A percentile compares a stretch with the other conserved stretches of the same genome.
Evolutionary conservation across 2,888 invertebrate genomes (phyloP).

Genomic region (Ametastegia equiseti): DNA sequence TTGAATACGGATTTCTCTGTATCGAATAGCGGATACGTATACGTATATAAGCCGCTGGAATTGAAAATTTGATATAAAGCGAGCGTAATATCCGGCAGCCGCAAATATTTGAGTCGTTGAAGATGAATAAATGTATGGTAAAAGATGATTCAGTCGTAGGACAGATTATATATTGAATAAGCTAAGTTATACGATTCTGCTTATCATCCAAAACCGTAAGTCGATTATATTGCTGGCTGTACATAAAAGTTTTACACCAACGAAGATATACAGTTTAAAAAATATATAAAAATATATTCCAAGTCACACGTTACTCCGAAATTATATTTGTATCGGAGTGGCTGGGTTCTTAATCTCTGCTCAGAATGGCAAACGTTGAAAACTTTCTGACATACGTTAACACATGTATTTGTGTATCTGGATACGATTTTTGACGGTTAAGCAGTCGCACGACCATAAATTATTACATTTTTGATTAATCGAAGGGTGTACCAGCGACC

Average conservation of each 20-base stretch:
- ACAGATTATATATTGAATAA: background rate
- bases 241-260: background rate
- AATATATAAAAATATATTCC: background rate
- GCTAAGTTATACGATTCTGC: slow-evolving; percentile 1
- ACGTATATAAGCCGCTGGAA: background rate
- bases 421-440: background rate
- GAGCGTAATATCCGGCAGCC: slow-evolving; percentile 1
- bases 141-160: background rate
- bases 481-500: background rate
- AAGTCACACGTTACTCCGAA: background rate
- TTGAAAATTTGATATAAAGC: slow-evolving; percentile 20
- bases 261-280: background rate
- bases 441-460: background rate
- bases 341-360: background rate
- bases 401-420: background rate
- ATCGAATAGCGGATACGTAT: background rate
- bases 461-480: background rate
- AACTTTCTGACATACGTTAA: background rate
- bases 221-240: background rate
- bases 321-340: background rate
- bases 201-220: background rate
- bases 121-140: slow-evolving; percentile 3
- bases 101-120: slow-evolving; percentile 11
- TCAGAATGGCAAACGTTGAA: background rate
- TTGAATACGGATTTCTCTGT: background rate